Percentiles rank a stretch among this genome's conserved stretches.
Conservation (phyloP, 1,140 invertebrate species). For the Drosophila nigromelanica region DNA sequence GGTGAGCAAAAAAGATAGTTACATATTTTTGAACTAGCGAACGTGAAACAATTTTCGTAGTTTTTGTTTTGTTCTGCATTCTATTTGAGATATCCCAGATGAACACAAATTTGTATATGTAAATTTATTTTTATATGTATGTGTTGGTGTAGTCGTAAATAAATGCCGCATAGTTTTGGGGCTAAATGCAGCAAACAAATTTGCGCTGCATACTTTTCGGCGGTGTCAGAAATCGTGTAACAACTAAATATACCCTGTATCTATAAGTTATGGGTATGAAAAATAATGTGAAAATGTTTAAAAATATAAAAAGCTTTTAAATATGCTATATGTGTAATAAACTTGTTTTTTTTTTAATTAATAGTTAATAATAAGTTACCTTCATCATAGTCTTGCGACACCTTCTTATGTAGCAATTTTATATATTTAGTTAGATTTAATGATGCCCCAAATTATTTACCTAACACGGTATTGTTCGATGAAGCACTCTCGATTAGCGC, state of each 20-base stretch:
- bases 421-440: too few relatives aligned
- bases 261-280: background rate
- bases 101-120: background rate
- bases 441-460: too few relatives aligned
- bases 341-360: too few relatives aligned
- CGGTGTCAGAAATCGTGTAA: slow-evolving; percentile 8
- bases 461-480: background rate
- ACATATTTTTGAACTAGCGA: slow-evolving; percentile 7
- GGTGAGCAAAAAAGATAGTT: background rate
- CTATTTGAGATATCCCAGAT: slow-evolving; percentile 17
- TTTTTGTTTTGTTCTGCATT: slow-evolving; percentile 17
- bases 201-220: slow-evolving; percentile 45
- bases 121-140: background rate
- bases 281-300: background rate
- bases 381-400: too few relatives aligned
- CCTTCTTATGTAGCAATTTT: too few relatives aligned
- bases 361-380: too few relatives aligned
- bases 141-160: slow-evolving; percentile 16
- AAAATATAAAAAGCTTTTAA: too few relatives aligned
- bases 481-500: background rate
- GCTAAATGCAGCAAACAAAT: slow-evolving; percentile 28
- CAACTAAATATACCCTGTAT: background rate
- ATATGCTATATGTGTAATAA: too few relatives aligned
- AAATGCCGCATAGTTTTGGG: slow-evolving; percentile 47
- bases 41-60: slow-evolving; percentile 11